Evolutionary conservation across 2,888 invertebrate genomes (phyloP).

Genomic region (Colostygia pectinataria): DNA sequence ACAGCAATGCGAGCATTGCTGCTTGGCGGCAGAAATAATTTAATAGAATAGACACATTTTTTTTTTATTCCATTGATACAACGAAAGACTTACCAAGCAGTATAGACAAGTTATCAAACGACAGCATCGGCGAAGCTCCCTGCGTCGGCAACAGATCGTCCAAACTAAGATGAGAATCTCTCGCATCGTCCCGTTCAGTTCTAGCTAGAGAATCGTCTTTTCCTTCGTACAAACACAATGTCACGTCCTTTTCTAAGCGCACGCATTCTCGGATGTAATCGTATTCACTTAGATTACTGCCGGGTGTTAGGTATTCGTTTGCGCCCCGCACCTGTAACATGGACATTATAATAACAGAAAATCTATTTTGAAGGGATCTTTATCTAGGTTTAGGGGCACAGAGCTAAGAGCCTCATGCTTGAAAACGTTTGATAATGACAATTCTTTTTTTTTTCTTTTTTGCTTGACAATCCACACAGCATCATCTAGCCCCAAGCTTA

Average conservation of each 20-base stretch:
- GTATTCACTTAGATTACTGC: slow-evolving; percentile 93
- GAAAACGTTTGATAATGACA: too few species aligned
- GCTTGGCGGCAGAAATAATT: too few species aligned
- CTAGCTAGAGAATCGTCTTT: slow-evolving; percentile 87
- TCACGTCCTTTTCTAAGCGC: slow-evolving; percentile 94
- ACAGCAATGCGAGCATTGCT: too few species aligned
- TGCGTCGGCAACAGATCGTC: slow-evolving; percentile 90
- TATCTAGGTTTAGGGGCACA: too few species aligned
- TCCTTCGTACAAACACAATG: slow-evolving; percentile 86
- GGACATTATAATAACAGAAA: too few species aligned
- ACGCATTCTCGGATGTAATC: slow-evolving; percentile 97
- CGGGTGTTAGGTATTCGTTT: slow-evolving; percentile 93
- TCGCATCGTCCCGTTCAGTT: slow-evolving; percentile 91
- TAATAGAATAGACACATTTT: too few species aligned
- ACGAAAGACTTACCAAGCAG: slow-evolving; percentile 39
- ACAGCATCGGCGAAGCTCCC: slow-evolving; percentile 88
- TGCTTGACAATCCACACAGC: too few species aligned
- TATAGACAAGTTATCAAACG: slow-evolving; percentile 92
- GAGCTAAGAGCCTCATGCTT: too few species aligned
- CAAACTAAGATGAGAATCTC: slow-evolving; percentile 88
- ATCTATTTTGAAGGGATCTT: too few species aligned
- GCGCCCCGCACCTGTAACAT: slow-evolving; percentile 90
- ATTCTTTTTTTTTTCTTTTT: too few species aligned
- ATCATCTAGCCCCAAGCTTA: too few species aligned
- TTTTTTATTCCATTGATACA: too few species aligned